Evolutionary conservation across 2,888 invertebrate species (phyloP), one percentile per base, ranked within the genome.

Genomic region (Lysandra bellargus): DNA sequence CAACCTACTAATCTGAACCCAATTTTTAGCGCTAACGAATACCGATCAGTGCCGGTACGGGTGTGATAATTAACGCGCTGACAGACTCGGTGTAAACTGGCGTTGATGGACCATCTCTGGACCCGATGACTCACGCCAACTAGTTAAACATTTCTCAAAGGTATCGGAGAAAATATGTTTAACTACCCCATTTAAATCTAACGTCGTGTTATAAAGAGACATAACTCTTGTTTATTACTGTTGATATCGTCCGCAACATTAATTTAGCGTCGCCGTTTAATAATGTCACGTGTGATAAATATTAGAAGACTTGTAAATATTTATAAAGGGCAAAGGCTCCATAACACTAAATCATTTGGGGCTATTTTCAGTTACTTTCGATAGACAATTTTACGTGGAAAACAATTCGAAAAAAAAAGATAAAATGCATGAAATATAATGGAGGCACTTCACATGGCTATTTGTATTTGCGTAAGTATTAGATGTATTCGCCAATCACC

Each of bases 41-140:
- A 72, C 49, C 60, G 78, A 60, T 69, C 81, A 81, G 81, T 81
- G 80, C 40, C 80, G 78, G 79, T 69, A 14, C 85, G 83, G 83
- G 86, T 86, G 90, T 86, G 90, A 88, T 92, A 91, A 93, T 92
- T 88, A 92, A 90, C 90, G 87, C 82, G 85, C 86, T 87, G 90
- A 91, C 88, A 88, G 86, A 87, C 83, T 83, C 79, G 84, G 83
- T 85, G 83, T 84, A 81, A 83, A 82, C 84, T 73, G 83, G 81
- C 85, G 92, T 84, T 89, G 92, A 92, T 87, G 83, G 91, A 91
- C 87, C 83, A 85, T 84, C 85, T 85, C 86, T 84, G 84, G 17
- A 37, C 69, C 1, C 69, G 5, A 69, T 69, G 69, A 69, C 33
- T 69, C 33, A 69, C 69, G 33, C 33, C 64, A 33, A 33, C 33